Conservation (phyloP, 1,140 invertebrate species). For the Aethina tumida region DNA sequence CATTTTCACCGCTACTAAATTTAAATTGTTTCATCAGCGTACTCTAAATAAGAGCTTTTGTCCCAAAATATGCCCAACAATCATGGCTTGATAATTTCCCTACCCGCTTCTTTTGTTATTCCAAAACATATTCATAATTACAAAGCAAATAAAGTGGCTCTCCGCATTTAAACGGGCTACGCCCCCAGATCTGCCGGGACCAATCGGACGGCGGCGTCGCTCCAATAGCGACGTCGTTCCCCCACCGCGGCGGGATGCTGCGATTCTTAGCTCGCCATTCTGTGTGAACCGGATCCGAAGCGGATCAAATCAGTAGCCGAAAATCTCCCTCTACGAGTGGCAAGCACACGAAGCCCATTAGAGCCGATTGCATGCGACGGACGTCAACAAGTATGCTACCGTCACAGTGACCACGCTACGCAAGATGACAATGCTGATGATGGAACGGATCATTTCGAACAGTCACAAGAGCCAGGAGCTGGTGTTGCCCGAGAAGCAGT, state of each 20-base stretch:
- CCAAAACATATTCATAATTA: conserved; percentile 40
- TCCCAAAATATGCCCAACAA: conserved; percentile 28
- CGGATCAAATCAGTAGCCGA: conserved; percentile 26
- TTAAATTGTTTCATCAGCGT: conserved; percentile 34
- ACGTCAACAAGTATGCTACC: conserved; percentile 15
- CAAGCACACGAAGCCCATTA: neutral
- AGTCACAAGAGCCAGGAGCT: conserved; percentile 25
- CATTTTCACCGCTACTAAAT: conserved; percentile 33
- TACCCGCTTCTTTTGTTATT: conserved; percentile 35
- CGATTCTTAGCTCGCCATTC: conserved; percentile 32
- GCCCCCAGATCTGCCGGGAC: conserved; percentile 11
- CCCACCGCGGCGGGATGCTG: conserved; percentile 11
- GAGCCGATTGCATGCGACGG: neutral
- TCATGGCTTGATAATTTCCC: conserved; percentile 35
- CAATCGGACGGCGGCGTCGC: conserved; percentile 13
- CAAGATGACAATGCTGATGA: conserved; percentile 41
- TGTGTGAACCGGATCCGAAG: conserved; percentile 17
- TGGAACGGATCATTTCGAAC: conserved; percentile 35
- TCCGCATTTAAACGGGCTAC: conserved; percentile 22
- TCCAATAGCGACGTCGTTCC: conserved; percentile 13
- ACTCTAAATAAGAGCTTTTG: conserved; percentile 30
- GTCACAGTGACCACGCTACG: conserved; percentile 14
- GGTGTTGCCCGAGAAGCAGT: conserved; percentile 13
- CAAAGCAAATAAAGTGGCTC: conserved; percentile 33
- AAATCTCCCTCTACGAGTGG: conserved; percentile 18